Base-by-base conservation (phyloP, 2,113 vertebrate genomes). In the Nycticryphes semicollaris region DNA sequence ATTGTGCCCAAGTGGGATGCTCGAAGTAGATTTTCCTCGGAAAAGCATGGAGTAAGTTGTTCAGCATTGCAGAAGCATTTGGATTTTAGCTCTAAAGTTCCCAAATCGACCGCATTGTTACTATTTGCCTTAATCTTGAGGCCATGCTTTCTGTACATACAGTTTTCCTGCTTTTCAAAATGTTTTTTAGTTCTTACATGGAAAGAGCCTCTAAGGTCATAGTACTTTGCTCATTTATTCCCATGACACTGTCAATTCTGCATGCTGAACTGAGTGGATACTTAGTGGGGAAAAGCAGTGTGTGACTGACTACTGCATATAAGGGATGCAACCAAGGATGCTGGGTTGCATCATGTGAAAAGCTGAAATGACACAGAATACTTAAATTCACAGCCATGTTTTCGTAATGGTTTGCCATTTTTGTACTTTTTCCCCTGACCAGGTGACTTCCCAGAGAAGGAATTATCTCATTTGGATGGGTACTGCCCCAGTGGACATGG, bases 401-500 rank as follows among this genome's bases (percentile, higher is more conserved):
- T 93, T 64, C 51, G 21, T 66, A 35, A 30, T 24, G 8, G 6
- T 57, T 89, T 87, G 25, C 3, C 5, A 4, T 54, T 84, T 41
- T 59, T 35, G 8, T 87, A 11, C 19, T 47, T 67, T 87, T 24
- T 50, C 4, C 5, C 17, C 30, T 84, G 22, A 53, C 11, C 31
- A 77, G 54, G 17, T 3, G 1, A 28, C 24, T 66, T 39, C 39
- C 39, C 39, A 74, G 27, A 39, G 17, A 56, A 73, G 6, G 27
- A 41, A 45, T 9, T 74, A 15, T 48, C 12, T 22, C 0, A 3
- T 59, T 69, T 78, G 9, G 27, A 8, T 31, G 43, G 37, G 28
- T 67, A 9, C 23, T 56, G 14, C 19, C 48, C 3, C 10, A 0
- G 15, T 33, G 1, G 1, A 35, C 9, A 2, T 45, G 14, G 16